These are phyloP conservation scores for Danionella cerebrum DNA, from an alignment of 2,113 vertebrate genomes.

Conservation along the genomic window DNA sequence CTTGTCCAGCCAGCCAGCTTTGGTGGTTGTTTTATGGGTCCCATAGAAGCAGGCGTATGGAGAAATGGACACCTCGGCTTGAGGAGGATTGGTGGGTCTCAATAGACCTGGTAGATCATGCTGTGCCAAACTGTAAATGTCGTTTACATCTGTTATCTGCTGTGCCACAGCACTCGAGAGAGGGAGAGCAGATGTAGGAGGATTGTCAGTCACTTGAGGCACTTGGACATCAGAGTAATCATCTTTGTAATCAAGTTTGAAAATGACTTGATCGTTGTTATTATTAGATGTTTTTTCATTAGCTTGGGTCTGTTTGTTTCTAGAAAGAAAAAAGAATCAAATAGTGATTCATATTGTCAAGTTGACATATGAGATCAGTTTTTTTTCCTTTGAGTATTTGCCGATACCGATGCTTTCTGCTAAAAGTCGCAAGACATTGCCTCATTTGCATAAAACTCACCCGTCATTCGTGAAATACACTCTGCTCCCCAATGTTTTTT, in stretches of 20 bases:
- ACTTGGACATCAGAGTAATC: slow-evolving; percentile 76
- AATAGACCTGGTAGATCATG: slow-evolving; percentile 31
- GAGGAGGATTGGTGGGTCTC: neutral
- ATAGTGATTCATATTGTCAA: neutral
- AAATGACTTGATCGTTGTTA: neutral
- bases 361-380: too few species aligned
- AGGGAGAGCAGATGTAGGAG: neutral
- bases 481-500: too few species aligned
- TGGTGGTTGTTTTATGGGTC: slow-evolving; percentile 57
- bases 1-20: slow-evolving; percentile 91
- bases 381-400: too few species aligned
- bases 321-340: slow-evolving; percentile 10
- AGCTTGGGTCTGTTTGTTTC: slow-evolving; percentile 34
- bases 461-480: too few species aligned
- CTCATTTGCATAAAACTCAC: too few species aligned
- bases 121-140: slow-evolving; percentile 44
- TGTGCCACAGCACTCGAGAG: neutral
- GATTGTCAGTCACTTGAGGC: slow-evolving; percentile 43
- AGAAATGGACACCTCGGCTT: slow-evolving; percentile 64
- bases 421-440: too few species aligned
- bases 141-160: slow-evolving; percentile 45
- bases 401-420: too few species aligned
- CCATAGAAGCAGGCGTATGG: slow-evolving; percentile 95
- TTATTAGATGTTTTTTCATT: slow-evolving; percentile 10
- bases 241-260: neutral